Conservation (phyloP, 2,797 vertebrate genomes). For the Mormyrops boulengeri region DNA sequence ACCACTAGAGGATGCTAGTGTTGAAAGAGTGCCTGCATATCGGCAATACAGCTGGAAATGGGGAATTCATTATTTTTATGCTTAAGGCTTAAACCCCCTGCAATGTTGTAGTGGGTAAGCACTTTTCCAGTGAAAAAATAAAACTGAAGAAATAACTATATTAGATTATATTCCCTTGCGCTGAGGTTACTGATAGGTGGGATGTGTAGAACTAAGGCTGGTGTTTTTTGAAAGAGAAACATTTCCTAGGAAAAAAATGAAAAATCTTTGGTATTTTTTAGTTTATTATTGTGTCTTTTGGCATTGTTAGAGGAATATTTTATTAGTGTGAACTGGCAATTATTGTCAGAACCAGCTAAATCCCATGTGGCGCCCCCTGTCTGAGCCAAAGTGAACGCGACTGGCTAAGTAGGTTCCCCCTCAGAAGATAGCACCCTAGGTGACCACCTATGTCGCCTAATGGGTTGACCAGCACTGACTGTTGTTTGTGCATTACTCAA, state of each 20-base stretch:
- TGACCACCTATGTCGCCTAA: not conserved
- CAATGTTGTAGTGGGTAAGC: not conserved
- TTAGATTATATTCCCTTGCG: not conserved
- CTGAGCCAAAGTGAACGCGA: not conserved
- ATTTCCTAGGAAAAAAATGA: not conserved
- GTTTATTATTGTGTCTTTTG: not conserved
- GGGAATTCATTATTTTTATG: not conserved
- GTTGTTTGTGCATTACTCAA: not conserved
- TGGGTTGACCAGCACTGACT: not conserved
- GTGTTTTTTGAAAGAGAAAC: not conserved
- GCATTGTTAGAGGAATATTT: not conserved
- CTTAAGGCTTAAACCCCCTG: not conserved
- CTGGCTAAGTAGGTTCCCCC: not conserved
- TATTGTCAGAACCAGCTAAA: not conserved
- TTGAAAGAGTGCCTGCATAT: not conserved
- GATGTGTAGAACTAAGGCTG: not conserved
- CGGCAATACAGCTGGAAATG: not conserved
- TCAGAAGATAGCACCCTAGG: not conserved
- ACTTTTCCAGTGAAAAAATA: not conserved
- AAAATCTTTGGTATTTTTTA: not conserved
- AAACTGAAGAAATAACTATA: not conserved
- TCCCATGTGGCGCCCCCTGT: not conserved
- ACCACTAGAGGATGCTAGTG: constrained; percentile 20
- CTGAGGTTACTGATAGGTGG: not conserved
- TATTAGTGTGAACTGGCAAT: not conserved